phyloP scores from a whole-genome alignment of 2,113 vertebrate genomes.

The Orthochromis malagaraziensis region DNA sequence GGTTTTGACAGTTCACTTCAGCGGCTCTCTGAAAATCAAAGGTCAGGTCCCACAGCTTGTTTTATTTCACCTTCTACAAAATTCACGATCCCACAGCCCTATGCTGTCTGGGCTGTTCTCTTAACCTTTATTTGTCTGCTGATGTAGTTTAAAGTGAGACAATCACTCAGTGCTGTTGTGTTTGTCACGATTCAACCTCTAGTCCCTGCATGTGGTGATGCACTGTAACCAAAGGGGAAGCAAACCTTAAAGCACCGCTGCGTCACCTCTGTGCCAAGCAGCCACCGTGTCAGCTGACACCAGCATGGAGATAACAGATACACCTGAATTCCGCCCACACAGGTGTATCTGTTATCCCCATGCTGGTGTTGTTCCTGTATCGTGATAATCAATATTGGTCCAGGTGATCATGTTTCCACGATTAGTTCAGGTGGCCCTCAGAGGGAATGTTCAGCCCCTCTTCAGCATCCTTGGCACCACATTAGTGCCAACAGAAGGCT shows the following conservation, averaged over 20 bases:
- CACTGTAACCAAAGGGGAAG: background rate
- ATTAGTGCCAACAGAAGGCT: background rate
- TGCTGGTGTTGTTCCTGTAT: background rate
- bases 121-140: background rate
- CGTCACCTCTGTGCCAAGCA: background rate
- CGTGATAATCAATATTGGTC: background rate
- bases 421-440: background rate
- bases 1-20: background rate
- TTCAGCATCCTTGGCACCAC: background rate
- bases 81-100: background rate
- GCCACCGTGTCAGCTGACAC: background rate
- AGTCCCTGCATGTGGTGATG: background rate
- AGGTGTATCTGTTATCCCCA: background rate
- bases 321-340: background rate
- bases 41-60: background rate
- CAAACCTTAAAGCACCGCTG: background rate
- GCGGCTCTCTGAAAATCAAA: background rate
- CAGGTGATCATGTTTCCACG: background rate
- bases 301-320: background rate
- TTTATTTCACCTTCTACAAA: background rate
- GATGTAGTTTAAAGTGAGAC: background rate
- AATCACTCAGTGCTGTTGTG: background rate
- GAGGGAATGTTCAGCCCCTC: background rate
- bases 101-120: background rate
- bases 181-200: background rate